These are phyloP conservation scores for Hexactinellida sp. DNA, from an alignment of 37 sponge, comb jelly and placozoan species.

Conservation along the genomic window DNA sequence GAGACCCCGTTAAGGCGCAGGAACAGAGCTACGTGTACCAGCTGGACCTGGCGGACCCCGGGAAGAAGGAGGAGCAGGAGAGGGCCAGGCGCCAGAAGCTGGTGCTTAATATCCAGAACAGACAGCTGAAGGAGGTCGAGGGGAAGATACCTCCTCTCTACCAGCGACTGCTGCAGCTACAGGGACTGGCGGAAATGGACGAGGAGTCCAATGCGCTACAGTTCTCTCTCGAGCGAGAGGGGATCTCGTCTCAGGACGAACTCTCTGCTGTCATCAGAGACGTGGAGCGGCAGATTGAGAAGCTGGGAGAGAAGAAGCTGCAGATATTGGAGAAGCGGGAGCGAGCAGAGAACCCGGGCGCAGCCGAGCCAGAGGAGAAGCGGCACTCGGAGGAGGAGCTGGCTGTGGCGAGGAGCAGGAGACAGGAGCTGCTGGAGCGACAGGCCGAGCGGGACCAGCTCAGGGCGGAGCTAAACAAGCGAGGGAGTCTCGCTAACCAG, in stretches of 20 bases:
- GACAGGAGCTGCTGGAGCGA: constrained; percentile 50
- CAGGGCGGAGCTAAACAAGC: constrained; percentile 51
- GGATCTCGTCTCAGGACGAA: constrained; percentile 29
- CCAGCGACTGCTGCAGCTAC: constrained; percentile 28
- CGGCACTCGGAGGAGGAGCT: constrained; percentile 11
- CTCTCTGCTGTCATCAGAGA: neutral
- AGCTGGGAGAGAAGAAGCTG: neutral
- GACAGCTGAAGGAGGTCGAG: constrained; percentile 47
- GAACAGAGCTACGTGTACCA: neutral
- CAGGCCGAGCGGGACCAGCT: constrained; percentile 36
- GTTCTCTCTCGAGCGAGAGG: constrained; percentile 33
- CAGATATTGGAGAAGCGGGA: neutral
- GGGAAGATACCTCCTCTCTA: constrained; percentile 42
- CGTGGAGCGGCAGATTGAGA: neutral
- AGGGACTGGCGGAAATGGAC: constrained; percentile 18
- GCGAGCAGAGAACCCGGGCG: neutral
- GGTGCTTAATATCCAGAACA: constrained; percentile 43
- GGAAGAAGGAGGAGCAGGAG: constrained; percentile 47
- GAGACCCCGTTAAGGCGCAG: neutral
- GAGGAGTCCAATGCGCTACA: constrained; percentile 39
- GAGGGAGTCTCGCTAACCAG: constrained; percentile 75
- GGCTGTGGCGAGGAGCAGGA: neutral
- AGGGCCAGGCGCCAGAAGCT: constrained; percentile 46
- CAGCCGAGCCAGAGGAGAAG: neutral
- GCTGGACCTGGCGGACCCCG: constrained; percentile 23